Evolutionary conservation across 2,797 vertebrate species (phyloP).

Genomic region (Lutra lutra): DNA sequence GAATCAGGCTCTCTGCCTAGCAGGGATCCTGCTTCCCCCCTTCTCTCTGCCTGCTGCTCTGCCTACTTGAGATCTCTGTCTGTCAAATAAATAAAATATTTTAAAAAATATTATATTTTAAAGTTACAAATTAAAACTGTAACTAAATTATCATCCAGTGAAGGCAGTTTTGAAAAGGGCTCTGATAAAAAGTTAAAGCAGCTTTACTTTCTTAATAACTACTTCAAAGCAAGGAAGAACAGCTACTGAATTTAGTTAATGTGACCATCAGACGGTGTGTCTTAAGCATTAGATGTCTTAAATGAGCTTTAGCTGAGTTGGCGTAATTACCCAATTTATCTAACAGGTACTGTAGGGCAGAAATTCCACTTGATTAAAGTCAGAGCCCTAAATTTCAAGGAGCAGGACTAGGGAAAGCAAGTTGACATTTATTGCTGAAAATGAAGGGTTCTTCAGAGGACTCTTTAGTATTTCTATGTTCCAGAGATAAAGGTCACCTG

Average conservation of each 20-base stretch:
- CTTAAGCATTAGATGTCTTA: not conserved
- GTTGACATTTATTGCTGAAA: not conserved
- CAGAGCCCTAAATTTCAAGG: not conserved
- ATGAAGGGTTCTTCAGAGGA: not conserved
- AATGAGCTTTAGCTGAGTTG: not conserved
- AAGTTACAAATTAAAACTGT: slow-evolving; percentile 19
- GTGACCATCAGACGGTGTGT: not conserved
- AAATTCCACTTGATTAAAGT: slow-evolving; percentile 4
- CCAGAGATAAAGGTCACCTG: not conserved
- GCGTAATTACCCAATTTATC: not conserved
- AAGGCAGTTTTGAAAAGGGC: not conserved
- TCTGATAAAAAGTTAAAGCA: not conserved
- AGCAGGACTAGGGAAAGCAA: not conserved
- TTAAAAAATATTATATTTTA: not conserved
- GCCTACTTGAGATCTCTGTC: too few relatives aligned
- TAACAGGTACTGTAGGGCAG: not conserved
- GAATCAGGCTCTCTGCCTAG: too few relatives aligned
- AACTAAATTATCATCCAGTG: not conserved
- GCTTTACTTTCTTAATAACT: not conserved
- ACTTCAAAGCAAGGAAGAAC: not conserved
- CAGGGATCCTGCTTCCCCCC: too few relatives aligned
- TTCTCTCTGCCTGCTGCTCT: too few relatives aligned
- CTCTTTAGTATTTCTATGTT: not conserved
- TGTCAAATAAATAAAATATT: too few relatives aligned
- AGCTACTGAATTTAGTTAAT: not conserved